Percentiles rank a stretch among this genome's conserved stretches.
Evolutionary conservation across 2,113 vertebrate genomes (phyloP).

Genomic region (Amphiprion percula): DNA sequence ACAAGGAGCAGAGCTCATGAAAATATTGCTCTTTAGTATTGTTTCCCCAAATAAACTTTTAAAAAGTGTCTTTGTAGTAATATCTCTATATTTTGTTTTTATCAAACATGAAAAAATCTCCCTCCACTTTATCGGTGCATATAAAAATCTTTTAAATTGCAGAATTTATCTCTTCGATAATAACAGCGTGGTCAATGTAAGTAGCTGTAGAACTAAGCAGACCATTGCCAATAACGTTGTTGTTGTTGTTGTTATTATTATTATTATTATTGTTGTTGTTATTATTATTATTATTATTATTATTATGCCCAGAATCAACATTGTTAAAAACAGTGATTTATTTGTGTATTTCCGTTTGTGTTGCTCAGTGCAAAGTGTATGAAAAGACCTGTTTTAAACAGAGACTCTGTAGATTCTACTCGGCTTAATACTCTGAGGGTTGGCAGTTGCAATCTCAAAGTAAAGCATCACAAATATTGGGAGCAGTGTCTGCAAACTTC

Average conservation of each 20-base stretch:
- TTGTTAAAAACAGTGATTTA: background rate
- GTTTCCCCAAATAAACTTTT: no score
- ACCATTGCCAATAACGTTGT: background rate
- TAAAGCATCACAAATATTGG: no score
- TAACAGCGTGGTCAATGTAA: no score
- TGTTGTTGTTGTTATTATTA: background rate
- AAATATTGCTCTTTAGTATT: no score
- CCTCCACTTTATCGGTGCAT: background rate
- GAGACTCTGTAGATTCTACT: no score
- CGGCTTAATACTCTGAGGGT: no score
- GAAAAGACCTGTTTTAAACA: no score
- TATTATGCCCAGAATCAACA: no score
- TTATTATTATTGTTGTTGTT: no score
- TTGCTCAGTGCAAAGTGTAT: background rate
- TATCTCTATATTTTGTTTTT: background rate
- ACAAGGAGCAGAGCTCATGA: background rate
- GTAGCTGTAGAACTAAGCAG: background rate
- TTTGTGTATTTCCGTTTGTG: background rate
- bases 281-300: no score
- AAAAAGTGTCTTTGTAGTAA: background rate
- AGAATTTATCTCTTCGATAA: slow-evolving; percentile 7
- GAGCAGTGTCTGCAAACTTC: no score
- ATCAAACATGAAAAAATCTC: background rate
- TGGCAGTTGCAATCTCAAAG: no score
- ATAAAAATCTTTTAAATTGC: background rate